Evolutionary conservation across 1,140 invertebrate species (phyloP).

Genomic region (Centruroides sculpturatus): DNA sequence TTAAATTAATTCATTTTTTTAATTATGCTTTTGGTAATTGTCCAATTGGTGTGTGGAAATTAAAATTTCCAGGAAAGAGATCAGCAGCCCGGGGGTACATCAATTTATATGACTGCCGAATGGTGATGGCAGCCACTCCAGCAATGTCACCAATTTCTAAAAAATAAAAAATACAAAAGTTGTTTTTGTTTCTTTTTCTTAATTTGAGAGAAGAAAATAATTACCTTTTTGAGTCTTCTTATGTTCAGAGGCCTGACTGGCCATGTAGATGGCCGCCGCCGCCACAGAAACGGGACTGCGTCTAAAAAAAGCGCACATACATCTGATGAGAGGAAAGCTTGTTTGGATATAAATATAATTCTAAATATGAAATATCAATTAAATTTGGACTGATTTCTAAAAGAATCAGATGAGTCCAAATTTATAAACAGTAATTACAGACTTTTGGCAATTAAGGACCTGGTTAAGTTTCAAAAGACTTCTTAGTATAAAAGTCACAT

Average conservation of each 20-base stretch:
- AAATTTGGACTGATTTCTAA: no score
- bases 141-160: conserved; percentile 95
- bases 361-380: no score
- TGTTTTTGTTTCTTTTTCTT: no score
- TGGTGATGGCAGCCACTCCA: conserved; percentile 96
- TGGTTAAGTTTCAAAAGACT: no score
- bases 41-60: conserved; percentile 87
- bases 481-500: no score
- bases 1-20: no score
- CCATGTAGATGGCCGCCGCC: conserved; percentile 99
- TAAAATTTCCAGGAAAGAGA: conserved; percentile 92
- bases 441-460: no score
- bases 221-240: conserved; percentile 73
- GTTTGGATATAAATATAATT: no score
- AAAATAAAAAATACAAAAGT: conserved; percentile 1
- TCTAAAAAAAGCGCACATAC: conserved; percentile 20
- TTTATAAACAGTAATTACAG: no score
- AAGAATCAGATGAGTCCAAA: no score
- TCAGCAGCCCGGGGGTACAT: conserved; percentile 88
- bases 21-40: conserved; percentile 54
- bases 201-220: no score
- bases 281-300: conserved; percentile 97
- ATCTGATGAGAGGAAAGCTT: no score
- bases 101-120: conserved; percentile 91
- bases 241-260: conserved; percentile 84